phyloP scores from a whole-genome alignment of 2,888 invertebrate genomes.

The Oligia fasciuncula region DNA sequence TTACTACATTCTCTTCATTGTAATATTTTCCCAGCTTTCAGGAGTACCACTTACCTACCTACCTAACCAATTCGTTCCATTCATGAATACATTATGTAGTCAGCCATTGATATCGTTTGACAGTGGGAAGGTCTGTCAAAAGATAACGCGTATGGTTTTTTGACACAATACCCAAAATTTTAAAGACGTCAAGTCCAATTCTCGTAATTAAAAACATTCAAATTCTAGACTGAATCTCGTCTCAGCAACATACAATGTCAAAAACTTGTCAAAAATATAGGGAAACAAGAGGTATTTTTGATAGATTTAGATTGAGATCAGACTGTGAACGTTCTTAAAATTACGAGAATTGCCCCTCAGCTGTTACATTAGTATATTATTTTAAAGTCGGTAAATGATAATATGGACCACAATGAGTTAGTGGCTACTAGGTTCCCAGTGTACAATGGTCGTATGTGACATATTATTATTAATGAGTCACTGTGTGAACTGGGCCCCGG shows the following conservation, averaged over 20 bases:
- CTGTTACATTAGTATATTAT: neutral
- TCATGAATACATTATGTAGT: neutral
- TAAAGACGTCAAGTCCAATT: neutral
- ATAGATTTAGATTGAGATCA: neutral
- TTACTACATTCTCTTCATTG: neutral
- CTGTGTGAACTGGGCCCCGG: constrained; percentile 62
- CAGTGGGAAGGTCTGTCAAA: neutral
- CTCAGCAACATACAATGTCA: no score
- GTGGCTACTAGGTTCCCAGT: constrained; percentile 22
- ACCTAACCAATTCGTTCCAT: neutral
- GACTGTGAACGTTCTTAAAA: neutral
- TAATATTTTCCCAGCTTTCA: constrained; percentile 2
- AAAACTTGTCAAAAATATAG: no score
- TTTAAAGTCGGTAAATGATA: constrained; percentile 8
- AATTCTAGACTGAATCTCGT: neutral
- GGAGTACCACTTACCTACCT: neutral
- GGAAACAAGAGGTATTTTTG: neutral
- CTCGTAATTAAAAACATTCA: neutral
- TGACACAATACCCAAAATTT: neutral
- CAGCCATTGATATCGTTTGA: neutral
- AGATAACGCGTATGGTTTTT: neutral
- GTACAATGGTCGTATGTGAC: constrained; percentile 45
- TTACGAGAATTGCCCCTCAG: neutral
- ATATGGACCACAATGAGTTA: constrained; percentile 34
- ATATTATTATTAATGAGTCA: constrained; percentile 61